These are phyloP conservation scores for Aphaenogaster rudis DNA, from an alignment of 1,140 invertebrate genomes.

Conservation along the genomic window DNA sequence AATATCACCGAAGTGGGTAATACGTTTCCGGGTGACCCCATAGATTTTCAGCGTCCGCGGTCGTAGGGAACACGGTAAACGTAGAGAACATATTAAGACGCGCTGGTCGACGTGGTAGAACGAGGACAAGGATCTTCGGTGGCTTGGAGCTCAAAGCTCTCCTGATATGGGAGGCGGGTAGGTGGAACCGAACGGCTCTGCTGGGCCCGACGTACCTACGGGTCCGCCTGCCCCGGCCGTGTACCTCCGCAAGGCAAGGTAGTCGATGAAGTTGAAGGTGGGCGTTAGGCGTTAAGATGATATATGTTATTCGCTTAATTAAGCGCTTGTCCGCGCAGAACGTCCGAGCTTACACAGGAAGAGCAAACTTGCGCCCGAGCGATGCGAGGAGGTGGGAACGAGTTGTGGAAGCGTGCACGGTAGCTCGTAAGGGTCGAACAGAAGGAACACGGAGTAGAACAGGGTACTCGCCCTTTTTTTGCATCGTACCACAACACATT, in stretches of 20 bases:
- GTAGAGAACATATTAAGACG: constrained; percentile 58
- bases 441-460: constrained; percentile 37
- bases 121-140: constrained; percentile 53
- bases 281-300: constrained; percentile 81
- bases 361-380: constrained; percentile 76
- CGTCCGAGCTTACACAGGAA: constrained; percentile 67
- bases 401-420: constrained; percentile 53
- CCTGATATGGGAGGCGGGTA: constrained; percentile 40
- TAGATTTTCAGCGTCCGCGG: constrained; percentile 45
- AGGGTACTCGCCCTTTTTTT: constrained; percentile 35
- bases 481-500: constrained; percentile 16
- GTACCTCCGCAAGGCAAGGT: constrained; percentile 29
- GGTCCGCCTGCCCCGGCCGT: constrained; percentile 15
- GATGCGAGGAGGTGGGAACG: constrained; percentile 38
- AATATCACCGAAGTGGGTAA: constrained; percentile 47
- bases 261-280: constrained; percentile 73
- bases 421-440: constrained; percentile 45
- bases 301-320: constrained; percentile 86
- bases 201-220: constrained; percentile 49
- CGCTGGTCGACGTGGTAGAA: constrained; percentile 46
- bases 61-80: constrained; percentile 34
- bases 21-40: constrained; percentile 47
- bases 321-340: constrained; percentile 81
- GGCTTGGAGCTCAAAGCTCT: constrained; percentile 56
- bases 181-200: constrained; percentile 50